Conservation (phyloP, 23 tunicate genomes). For the Ascidia mentula region DNA sequence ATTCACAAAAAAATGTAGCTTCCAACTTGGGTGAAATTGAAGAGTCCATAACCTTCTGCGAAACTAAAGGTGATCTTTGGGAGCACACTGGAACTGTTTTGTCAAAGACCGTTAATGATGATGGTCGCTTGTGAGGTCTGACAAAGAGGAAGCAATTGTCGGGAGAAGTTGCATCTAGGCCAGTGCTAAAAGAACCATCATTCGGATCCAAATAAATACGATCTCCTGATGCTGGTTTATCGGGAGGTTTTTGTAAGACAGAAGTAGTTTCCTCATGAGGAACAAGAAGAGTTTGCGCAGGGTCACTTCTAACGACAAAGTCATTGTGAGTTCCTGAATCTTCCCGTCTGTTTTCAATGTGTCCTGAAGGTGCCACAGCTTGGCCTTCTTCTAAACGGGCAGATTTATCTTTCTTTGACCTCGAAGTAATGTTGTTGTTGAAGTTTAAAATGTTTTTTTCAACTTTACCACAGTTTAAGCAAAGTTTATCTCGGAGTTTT, state of each 20-base stretch:
- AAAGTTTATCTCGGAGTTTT: not conserved
- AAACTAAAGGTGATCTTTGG: not conserved
- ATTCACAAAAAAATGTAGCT: not conserved
- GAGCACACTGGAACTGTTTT: not conserved
- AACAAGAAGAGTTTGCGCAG: not conserved
- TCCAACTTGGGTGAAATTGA: too few species aligned
- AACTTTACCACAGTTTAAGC: not conserved
- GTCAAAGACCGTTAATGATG: not conserved
- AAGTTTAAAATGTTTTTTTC: not conserved
- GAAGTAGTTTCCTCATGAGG: not conserved
- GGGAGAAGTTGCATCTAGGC: constrained; percentile 68
- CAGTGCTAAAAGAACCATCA: not conserved
- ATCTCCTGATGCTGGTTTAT: not conserved
- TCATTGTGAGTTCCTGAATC: not conserved
- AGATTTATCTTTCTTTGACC: not conserved
- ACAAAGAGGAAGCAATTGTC: constrained; percentile 47
- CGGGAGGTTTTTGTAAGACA: not conserved
- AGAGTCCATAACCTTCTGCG: too few species aligned
- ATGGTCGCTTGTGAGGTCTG: not conserved
- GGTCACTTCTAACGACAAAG: not conserved
- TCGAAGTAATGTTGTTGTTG: not conserved
- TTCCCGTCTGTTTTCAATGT: too few species aligned
- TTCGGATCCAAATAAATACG: not conserved
- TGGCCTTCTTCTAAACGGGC: not conserved
- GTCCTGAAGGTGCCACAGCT: not conserved